These are phyloP conservation scores for Saccopteryx leptura DNA, from an alignment of 2,113 vertebrate species.

Conservation along the genomic window DNA sequence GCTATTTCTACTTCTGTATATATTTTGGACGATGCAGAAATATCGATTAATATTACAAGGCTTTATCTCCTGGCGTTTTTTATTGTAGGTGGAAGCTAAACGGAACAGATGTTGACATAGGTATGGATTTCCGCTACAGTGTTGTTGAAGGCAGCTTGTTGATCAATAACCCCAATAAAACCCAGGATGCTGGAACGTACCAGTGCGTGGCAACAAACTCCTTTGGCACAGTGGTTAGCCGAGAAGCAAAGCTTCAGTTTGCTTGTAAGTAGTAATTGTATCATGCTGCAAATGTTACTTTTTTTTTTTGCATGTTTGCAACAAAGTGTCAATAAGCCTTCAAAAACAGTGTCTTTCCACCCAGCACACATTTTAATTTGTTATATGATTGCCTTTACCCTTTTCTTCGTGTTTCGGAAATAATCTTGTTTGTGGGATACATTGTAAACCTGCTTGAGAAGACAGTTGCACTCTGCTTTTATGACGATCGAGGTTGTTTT, in stretches of 20 bases:
- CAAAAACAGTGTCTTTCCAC: not conserved
- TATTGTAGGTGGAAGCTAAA: conserved; percentile 97
- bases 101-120: conserved; percentile 92
- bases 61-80: conserved; percentile 80
- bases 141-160: conserved; percentile 95
- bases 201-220: conserved; percentile 97
- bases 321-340: not conserved
- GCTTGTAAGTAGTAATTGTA: conserved; percentile 93
- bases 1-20: not conserved
- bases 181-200: conserved; percentile 94
- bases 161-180: conserved; percentile 96
- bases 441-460: not conserved
- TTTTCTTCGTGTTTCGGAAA: not conserved
- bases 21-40: conserved; percentile 26
- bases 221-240: conserved; percentile 96
- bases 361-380: not conserved
- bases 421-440: not conserved
- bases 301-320: not conserved
- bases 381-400: not conserved
- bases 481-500: not conserved
- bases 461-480: not conserved
- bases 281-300: not conserved
- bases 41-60: conserved; percentile 50
- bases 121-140: conserved; percentile 95
- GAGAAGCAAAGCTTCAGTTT: conserved; percentile 96